Evolutionary conservation across 2,888 invertebrate genomes (phyloP).

Genomic region (Leptura quadrifasciata): DNA sequence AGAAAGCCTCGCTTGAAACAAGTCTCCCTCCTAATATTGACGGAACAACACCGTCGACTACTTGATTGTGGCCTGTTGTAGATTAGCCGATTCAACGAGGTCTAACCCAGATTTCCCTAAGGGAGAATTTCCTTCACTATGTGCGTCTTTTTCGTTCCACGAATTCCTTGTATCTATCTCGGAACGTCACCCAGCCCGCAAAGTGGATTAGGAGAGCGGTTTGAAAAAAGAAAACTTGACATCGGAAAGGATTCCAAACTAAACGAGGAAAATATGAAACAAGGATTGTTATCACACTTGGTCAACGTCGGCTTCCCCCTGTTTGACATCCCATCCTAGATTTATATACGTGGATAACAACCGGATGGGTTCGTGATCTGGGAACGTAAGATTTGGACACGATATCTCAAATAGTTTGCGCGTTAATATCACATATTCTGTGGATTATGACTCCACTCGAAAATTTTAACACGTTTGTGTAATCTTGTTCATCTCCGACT

Average conservation of each 20-base stretch:
- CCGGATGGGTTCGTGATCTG: slow-evolving; percentile 67
- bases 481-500: neutral
- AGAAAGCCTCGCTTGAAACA: neutral
- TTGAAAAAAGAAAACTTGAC: slow-evolving; percentile 33
- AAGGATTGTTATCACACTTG: slow-evolving; percentile 66
- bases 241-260: slow-evolving; percentile 32
- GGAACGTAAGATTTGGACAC: slow-evolving; percentile 59
- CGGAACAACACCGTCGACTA: slow-evolving; percentile 49
- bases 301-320: slow-evolving; percentile 61
- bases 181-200: slow-evolving; percentile 44
- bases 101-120: slow-evolving; percentile 63
- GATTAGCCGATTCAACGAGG: slow-evolving; percentile 61
- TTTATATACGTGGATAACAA: slow-evolving; percentile 67
- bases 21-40: slow-evolving; percentile 34
- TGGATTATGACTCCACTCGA: neutral
- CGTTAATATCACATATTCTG: slow-evolving; percentile 6
- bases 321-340: slow-evolving; percentile 68
- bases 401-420: slow-evolving; percentile 41
- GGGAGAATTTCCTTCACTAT: slow-evolving; percentile 59
- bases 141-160: slow-evolving; percentile 48
- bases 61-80: slow-evolving; percentile 58
- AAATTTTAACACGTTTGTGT: neutral
- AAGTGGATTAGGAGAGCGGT: slow-evolving; percentile 53
- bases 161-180: slow-evolving; percentile 58
- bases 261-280: slow-evolving; percentile 65